A percentile compares a stretch with the other conserved stretches of the same genome.
Conservation (phyloP, 2,113 vertebrate genomes). For the Salvator merianae region DNA sequence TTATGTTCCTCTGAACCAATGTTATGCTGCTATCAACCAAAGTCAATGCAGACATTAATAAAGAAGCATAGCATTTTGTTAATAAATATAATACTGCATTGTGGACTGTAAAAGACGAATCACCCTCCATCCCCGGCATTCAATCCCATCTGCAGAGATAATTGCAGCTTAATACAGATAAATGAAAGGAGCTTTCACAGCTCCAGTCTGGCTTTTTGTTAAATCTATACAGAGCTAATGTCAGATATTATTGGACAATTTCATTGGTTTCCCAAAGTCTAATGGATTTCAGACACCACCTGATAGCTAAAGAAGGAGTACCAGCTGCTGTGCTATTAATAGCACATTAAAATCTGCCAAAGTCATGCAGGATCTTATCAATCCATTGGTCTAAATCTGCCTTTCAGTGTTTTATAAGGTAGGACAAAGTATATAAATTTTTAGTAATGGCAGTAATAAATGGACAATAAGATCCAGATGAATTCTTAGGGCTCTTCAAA, state of each 20-base stretch:
- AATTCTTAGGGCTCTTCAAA: conserved; percentile 7
- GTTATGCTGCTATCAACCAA: too few relatives aligned
- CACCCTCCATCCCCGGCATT: conserved; percentile 16
- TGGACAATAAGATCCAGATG: conserved; percentile 32
- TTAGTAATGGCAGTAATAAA: conserved; percentile 25
- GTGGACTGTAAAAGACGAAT: conserved; percentile 26
- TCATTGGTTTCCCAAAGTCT: conserved; percentile 24
- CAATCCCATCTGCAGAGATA: conserved; percentile 19
- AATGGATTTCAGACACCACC: not conserved
- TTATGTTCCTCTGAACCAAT: too few relatives aligned
- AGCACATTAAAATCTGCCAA: conserved; percentile 30
- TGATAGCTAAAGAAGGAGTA: conserved; percentile 6
- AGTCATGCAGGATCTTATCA: conserved; percentile 41
- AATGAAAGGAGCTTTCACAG: conserved; percentile 35
- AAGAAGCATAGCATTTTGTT: not conserved
- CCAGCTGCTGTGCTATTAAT: conserved; percentile 19
- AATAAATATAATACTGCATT: conserved; percentile 5
- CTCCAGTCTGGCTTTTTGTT: conserved; percentile 3
- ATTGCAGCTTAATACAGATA: conserved; percentile 33
- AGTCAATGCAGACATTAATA: not conserved
- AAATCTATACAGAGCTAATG: conserved; percentile 28
- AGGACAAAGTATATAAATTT: conserved; percentile 36
- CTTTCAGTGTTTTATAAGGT: conserved; percentile 26
- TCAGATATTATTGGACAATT: conserved; percentile 29
- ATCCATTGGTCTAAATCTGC: conserved; percentile 8